Conservation (phyloP, 1,140 invertebrate species). For the Aphaenogaster ashmeadi region DNA sequence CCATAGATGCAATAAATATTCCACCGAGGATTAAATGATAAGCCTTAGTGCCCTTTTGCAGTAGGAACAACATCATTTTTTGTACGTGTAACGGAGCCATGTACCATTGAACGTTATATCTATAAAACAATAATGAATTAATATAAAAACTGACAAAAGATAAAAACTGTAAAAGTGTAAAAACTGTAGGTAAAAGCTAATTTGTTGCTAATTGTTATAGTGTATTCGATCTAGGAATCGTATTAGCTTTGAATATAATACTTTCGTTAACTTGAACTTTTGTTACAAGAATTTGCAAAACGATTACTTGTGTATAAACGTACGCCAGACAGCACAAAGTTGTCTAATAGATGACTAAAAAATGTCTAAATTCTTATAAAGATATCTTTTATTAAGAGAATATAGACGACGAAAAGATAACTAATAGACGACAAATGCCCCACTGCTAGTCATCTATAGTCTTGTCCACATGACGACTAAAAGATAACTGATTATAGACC, state of each 20-base stretch:
- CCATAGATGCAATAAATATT: neutral
- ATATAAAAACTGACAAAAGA: neutral
- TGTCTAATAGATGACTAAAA: too few species aligned
- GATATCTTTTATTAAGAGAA: too few species aligned
- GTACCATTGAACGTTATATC: slow-evolving; percentile 11
- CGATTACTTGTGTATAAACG: neutral
- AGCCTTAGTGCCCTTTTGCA: neutral
- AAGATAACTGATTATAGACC: too few species aligned
- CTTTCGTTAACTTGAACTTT: neutral
- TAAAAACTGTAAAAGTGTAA: neutral
- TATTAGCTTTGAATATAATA: neutral
- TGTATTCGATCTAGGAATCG: neutral
- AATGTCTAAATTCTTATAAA: too few species aligned
- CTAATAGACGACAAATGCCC: too few species aligned
- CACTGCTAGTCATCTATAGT: too few species aligned
- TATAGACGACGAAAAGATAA: too few species aligned
- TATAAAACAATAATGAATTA: neutral
- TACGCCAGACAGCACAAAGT: too few species aligned
- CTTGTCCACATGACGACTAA: too few species aligned
- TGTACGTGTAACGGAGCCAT: slow-evolving; percentile 11
- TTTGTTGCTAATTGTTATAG: neutral
- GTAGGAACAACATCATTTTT: slow-evolving; percentile 3
- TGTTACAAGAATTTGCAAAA: neutral
- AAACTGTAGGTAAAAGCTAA: neutral
- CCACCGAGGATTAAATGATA: neutral